Conservation (phyloP, 2,888 invertebrate genomes). For the Mythimna impura region DNA sequence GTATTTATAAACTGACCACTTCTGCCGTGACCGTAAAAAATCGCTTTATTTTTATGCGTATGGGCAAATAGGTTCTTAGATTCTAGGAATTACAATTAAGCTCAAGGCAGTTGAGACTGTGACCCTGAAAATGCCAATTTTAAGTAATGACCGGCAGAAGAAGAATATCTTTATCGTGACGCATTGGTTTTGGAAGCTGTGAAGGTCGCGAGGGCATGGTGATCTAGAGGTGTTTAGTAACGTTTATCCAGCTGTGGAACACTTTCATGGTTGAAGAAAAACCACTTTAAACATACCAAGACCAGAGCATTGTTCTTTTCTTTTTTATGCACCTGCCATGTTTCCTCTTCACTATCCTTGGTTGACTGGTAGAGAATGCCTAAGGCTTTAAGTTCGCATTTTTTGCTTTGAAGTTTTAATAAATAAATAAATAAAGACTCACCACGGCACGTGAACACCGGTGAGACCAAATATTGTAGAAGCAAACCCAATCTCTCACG, state of each 20-base stretch:
- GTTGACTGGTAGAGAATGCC: no score
- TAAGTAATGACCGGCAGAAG: constrained; percentile 26
- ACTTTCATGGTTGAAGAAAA: background rate
- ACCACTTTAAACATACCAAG: no score
- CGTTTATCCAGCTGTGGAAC: background rate
- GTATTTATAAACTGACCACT: background rate
- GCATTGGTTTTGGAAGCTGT: background rate
- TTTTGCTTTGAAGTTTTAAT: no score
- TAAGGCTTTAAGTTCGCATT: no score
- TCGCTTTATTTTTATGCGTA: constrained; percentile 41
- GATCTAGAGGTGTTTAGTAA: background rate
- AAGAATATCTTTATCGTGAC: constrained; percentile 36
- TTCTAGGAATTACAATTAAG: constrained; percentile 49
- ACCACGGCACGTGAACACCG: no score
- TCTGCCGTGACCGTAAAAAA: constrained; percentile 14
- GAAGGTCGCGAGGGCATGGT: background rate
- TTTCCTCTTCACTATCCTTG: no score
- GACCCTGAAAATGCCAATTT: constrained; percentile 31
- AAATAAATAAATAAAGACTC: no score
- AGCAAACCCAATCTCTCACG: no score
- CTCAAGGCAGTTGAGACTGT: constrained; percentile 34
- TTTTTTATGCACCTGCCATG: no score
- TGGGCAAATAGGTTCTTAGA: constrained; percentile 34
- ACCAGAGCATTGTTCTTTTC: no score
- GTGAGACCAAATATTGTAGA: no score